These are phyloP conservation scores for Coleophora deauratella DNA, from an alignment of 2,888 invertebrate species.

Conservation along the genomic window DNA sequence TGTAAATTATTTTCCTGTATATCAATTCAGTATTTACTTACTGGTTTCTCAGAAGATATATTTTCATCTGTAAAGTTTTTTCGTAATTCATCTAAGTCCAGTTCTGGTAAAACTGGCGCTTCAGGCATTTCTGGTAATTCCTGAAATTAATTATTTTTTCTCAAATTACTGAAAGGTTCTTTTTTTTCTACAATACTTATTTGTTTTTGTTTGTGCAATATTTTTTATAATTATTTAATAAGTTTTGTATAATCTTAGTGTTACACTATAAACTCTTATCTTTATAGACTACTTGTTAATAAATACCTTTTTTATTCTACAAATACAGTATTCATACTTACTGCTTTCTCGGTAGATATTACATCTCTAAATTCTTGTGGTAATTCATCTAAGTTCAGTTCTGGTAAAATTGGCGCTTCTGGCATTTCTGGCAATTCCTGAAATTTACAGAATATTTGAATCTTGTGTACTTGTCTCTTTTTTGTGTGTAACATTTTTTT, in stretches of 20 bases:
- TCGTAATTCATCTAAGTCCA: slow-evolving; percentile 20
- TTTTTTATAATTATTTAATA: no score
- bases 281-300: no score
- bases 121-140: slow-evolving; percentile 19
- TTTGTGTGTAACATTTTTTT: no score
- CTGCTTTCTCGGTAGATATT: slow-evolving; percentile 16
- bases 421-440: slow-evolving; percentile 16
- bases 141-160: no score
- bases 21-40: no score
- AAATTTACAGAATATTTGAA: background rate
- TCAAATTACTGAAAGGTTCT: no score
- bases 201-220: no score
- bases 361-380: slow-evolving; percentile 16
- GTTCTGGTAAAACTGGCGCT: slow-evolving; percentile 20
- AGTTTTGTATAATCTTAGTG: no score
- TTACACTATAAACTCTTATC: no score
- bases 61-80: slow-evolving; percentile 12
- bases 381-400: slow-evolving; percentile 18
- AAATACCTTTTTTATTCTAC: background rate
- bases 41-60: slow-evolving; percentile 17
- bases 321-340: slow-evolving; percentile 15
- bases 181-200: no score
- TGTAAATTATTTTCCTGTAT: no score
- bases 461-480: no score
- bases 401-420: slow-evolving; percentile 21